Percentiles rank a stretch among this genome's conserved stretches.
Conservation (phyloP, 2,888 invertebrate species). For the Pyrrhia umbra region DNA sequence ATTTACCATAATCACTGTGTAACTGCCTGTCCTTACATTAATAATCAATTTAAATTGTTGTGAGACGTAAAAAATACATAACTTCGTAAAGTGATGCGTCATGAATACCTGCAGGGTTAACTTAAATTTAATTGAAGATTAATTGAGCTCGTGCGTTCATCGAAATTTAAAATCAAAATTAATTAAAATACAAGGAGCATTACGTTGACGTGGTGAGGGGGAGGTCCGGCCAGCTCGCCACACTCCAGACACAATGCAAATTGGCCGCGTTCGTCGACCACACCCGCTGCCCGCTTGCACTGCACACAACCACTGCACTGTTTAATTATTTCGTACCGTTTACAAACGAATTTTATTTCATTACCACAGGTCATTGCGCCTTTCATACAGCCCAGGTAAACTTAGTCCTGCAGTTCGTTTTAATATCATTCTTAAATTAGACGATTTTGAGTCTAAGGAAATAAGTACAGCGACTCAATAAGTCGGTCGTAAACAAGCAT, state of each 20-base stretch:
- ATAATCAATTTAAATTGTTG: constrained; percentile 55
- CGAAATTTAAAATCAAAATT: constrained; percentile 56
- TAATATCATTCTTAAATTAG: constrained; percentile 39
- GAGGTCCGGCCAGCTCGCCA: constrained; percentile 41
- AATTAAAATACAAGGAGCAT: constrained; percentile 58
- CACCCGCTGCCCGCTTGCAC: constrained; percentile 54
- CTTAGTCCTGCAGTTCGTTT: constrained; percentile 14
- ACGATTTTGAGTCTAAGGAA: constrained; percentile 38
- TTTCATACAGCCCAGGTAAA: constrained; percentile 16
- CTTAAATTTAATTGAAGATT: constrained; percentile 59
- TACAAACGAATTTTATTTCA: constrained; percentile 60
- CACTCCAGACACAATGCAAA: constrained; percentile 66
- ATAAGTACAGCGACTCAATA: constrained; percentile 46
- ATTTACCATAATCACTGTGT: constrained; percentile 46
- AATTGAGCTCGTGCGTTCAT: constrained; percentile 53
- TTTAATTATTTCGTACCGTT: constrained; percentile 64
- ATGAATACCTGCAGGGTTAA: constrained; percentile 45
- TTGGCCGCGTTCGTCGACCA: constrained; percentile 49
- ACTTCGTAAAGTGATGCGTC: constrained; percentile 52
- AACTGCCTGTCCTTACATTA: constrained; percentile 46
- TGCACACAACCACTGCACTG: constrained; percentile 52
- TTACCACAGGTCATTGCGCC: constrained; percentile 55
- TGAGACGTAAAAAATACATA: constrained; percentile 32
- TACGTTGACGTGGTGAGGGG: constrained; percentile 47
- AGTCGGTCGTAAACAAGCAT: constrained; percentile 53